A percentile compares a stretch with the other conserved stretches of the same genome.
phyloP scores from a whole-genome alignment of 2,113 vertebrate species.

The Notothenia coriiceps region DNA sequence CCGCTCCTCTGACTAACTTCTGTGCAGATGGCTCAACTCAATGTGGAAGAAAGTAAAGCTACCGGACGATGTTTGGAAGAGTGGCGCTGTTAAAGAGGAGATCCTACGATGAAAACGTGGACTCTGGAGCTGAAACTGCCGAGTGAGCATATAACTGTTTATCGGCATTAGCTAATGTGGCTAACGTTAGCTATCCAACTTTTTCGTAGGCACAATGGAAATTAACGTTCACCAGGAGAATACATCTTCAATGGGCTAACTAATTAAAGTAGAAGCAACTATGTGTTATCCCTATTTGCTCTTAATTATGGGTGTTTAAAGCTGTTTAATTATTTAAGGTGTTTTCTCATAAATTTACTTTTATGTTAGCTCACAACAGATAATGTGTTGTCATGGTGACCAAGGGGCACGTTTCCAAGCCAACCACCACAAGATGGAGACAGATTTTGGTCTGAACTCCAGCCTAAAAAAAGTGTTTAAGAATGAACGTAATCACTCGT shows the following conservation, averaged over 20 bases:
- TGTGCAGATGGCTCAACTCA: not conserved
- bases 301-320: not conserved
- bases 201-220: constrained; percentile 28
- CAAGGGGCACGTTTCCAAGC: constrained; percentile 54
- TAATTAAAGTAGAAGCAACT: too few relatives aligned
- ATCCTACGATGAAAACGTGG: constrained; percentile 69
- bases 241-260: not conserved
- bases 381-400: constrained; percentile 78
- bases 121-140: constrained; percentile 80
- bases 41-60: constrained; percentile 5
- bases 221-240: not conserved
- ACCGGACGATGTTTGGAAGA: constrained; percentile 62
- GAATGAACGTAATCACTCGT: too few relatives aligned
- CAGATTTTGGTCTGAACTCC: constrained; percentile 49
- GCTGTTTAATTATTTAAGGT: not conserved
- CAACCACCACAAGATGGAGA: constrained; percentile 73
- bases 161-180: constrained; percentile 55
- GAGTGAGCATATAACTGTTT: constrained; percentile 73
- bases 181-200: constrained; percentile 59
- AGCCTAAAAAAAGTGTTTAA: not conserved
- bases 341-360: constrained; percentile 14
- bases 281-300: not conserved
- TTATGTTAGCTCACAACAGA: constrained; percentile 58
- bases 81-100: constrained; percentile 30
- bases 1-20: not conserved